Evolutionary conservation across 2,797 vertebrate species (phyloP).

Genomic region (Fundulus diaphanus): DNA sequence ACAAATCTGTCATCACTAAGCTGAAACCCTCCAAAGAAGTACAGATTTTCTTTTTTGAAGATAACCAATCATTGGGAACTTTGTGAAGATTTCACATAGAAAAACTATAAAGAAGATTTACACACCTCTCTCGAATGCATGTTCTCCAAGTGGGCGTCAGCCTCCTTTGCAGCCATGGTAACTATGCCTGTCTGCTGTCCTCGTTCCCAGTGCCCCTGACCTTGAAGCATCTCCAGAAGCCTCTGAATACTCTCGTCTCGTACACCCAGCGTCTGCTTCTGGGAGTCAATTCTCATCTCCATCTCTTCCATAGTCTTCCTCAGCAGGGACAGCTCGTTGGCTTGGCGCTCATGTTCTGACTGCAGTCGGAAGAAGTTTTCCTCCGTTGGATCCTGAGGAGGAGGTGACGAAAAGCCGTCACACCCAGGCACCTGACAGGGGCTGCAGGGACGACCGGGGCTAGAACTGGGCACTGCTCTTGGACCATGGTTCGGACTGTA

Average conservation of each 20-base stretch:
- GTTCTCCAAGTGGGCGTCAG: conserved; percentile 91
- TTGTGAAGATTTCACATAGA: not conserved
- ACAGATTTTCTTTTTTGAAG: not conserved
- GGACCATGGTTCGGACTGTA: conserved; percentile 46
- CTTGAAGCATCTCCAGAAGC: conserved; percentile 93
- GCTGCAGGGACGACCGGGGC: conserved; percentile 52
- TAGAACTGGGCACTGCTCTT: conserved; percentile 7
- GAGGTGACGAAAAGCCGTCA: conserved; percentile 73
- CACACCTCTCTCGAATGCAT: conserved; percentile 93
- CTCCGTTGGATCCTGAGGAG: conserved; percentile 87
- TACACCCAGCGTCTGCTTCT: conserved; percentile 94
- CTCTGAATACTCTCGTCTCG: conserved; percentile 96
- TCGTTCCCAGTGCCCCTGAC: conserved; percentile 83
- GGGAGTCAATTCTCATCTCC: conserved; percentile 93
- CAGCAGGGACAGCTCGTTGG: conserved; percentile 91
- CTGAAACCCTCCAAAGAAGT: not conserved
- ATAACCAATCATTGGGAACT: not conserved
- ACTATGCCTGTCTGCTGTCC: conserved; percentile 73
- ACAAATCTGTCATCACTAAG: not conserved
- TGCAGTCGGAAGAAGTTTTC: conserved; percentile 92
- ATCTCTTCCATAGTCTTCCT: conserved; percentile 95
- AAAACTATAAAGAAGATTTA: not conserved
- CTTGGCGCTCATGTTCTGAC: conserved; percentile 92
- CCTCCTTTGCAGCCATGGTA: conserved; percentile 83
- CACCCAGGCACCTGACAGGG: conserved; percentile 78